Conservation (phyloP, 2,797 vertebrate genomes). For the Tragelaphus eurycerus region DNA sequence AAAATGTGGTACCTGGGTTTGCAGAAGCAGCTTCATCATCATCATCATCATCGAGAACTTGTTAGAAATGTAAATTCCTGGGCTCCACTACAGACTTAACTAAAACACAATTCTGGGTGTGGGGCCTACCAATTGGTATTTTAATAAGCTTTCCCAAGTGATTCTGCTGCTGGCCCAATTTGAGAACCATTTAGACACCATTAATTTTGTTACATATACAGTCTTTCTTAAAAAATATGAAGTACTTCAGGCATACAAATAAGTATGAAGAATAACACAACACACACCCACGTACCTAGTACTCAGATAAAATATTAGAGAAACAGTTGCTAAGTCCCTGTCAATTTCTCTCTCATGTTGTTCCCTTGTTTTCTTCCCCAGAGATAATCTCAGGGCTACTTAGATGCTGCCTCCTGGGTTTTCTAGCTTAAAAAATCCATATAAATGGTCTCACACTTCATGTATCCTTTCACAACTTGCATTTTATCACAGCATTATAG, state of each 20-base stretch:
- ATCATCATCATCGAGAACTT: neutral
- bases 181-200: neutral
- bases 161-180: conserved; percentile 12
- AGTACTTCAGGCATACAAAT: neutral
- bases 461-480: neutral
- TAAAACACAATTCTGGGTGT: neutral
- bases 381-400: neutral
- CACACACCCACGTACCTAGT: neutral
- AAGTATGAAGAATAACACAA: conserved; percentile 14
- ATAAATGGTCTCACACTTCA: neutral
- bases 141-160: conserved; percentile 41
- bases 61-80: conserved; percentile 33
- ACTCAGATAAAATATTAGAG: neutral
- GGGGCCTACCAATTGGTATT: neutral
- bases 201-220: conserved; percentile 18
- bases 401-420: neutral
- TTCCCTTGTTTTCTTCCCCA: neutral
- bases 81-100: neutral
- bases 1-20: neutral
- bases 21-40: neutral
- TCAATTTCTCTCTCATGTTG: neutral
- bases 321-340: neutral
- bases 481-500: conserved; percentile 29
- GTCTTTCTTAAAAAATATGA: conserved; percentile 3
- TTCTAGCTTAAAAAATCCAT: conserved; percentile 16